A percentile compares a stretch with the other conserved stretches of the same genome.
These are phyloP conservation scores for Rostratula benghalensis DNA, from an alignment of 2,113 vertebrate genomes.

Conservation along the genomic window DNA sequence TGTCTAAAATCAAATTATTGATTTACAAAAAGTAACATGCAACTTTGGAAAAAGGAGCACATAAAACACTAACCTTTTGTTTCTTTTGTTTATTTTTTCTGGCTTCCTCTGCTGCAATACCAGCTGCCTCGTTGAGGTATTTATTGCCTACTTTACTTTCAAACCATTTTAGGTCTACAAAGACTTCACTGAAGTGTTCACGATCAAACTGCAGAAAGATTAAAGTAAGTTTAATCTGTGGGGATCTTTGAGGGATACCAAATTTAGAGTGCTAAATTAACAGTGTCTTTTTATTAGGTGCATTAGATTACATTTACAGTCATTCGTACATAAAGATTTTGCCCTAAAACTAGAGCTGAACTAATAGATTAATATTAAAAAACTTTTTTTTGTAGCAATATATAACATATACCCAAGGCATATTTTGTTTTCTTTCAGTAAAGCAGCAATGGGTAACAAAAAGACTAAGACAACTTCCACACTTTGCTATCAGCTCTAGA, in stretches of 20 bases:
- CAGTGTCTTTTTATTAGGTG: rapidly evolving
- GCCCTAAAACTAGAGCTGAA: neutral
- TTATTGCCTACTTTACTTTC: slow-evolving; percentile 99
- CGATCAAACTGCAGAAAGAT: slow-evolving; percentile 87
- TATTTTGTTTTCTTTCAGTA: neutral
- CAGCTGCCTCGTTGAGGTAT: slow-evolving; percentile 96
- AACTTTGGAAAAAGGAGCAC: neutral
- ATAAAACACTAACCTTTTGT: slow-evolving; percentile 72
- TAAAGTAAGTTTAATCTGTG: neutral
- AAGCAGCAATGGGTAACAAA: neutral
- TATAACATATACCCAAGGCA: neutral
- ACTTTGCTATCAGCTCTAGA: neutral
- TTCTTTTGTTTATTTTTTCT: slow-evolving; percentile 78
- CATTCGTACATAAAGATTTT: neutral
- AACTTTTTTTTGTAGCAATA: neutral
- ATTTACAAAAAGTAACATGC: neutral
- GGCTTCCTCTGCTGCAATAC: slow-evolving; percentile 90
- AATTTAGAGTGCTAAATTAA: neutral
- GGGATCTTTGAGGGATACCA: neutral
- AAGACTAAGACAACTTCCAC: neutral
- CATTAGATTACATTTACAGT: neutral
- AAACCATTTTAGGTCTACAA: slow-evolving; percentile 98
- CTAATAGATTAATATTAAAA: neutral
- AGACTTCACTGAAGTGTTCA: slow-evolving; percentile 95
- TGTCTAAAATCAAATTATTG: neutral